phyloP scores from a whole-genome alignment of 1,140 invertebrate genomes.

The Apocrypta bakeri region DNA sequence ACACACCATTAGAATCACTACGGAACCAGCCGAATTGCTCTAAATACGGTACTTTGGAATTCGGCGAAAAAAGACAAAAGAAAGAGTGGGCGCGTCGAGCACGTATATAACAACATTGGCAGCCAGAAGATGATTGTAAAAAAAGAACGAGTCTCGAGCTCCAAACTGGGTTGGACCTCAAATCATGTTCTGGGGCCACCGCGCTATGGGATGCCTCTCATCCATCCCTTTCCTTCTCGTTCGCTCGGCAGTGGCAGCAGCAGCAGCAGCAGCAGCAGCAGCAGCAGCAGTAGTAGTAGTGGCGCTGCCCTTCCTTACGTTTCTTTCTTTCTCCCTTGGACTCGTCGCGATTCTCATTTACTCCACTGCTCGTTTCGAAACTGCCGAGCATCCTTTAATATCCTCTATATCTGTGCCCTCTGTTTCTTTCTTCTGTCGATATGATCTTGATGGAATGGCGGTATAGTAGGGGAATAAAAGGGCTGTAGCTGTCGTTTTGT shows the following conservation, averaged over 20 bases:
- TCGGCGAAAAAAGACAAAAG: background rate
- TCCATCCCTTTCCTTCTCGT: background rate
- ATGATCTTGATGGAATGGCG: conserved; percentile 72
- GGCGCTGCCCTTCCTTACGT: background rate
- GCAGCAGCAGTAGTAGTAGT: too few species aligned
- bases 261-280: background rate
- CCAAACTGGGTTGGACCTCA: conserved; percentile 50
- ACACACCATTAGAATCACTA: background rate
- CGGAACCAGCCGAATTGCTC: conserved; percentile 1
- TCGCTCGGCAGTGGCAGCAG: background rate
- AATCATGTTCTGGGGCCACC: conserved; percentile 61
- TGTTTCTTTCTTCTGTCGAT: conserved; percentile 60
- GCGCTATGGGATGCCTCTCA: conserved; percentile 64
- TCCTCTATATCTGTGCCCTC: conserved; percentile 57
- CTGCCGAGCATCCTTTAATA: conserved; percentile 70
- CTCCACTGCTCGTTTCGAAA: conserved; percentile 50
- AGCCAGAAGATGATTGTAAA: background rate
- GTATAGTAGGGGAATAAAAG: conserved; percentile 52
- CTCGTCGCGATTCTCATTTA: conserved; percentile 12
- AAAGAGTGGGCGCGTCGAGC: background rate
- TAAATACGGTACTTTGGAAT: conserved; percentile 32
- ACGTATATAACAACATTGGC: background rate
- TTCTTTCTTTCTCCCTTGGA: background rate
- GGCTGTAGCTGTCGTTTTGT: conserved; percentile 70
- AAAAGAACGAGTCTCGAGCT: background rate